These are phyloP conservation scores for Dendrolimus punctatus DNA, from an alignment of 1,140 invertebrate genomes.

Conservation along the genomic window DNA sequence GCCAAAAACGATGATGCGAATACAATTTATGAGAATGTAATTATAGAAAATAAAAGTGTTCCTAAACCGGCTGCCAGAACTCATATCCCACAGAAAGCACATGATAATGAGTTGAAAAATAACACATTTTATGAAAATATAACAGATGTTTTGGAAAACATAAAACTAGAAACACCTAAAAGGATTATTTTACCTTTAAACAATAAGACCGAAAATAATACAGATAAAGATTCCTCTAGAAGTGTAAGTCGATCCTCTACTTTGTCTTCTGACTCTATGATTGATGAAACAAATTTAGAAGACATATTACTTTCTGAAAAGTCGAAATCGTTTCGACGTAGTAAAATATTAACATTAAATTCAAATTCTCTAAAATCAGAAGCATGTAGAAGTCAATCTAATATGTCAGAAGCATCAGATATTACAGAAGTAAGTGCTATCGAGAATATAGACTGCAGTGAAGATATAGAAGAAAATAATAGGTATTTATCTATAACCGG, in stretches of 20 bases:
- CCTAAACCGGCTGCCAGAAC: conserved; percentile 52
- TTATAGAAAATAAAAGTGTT: conserved; percentile 25
- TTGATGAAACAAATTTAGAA: conserved; percentile 61
- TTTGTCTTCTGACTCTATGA: conserved; percentile 57
- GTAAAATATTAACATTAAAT: conserved; percentile 18
- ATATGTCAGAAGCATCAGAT: conserved; percentile 45
- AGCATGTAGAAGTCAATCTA: conserved; percentile 35
- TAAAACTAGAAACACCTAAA: conserved; percentile 38
- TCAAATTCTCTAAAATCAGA: conserved; percentile 28
- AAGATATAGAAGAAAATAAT: conserved; percentile 34
- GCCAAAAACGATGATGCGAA: conserved; percentile 20
- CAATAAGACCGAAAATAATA: conserved; percentile 10
- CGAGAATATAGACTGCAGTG: conserved; percentile 62
- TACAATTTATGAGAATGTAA: conserved; percentile 55
- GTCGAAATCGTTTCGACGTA: conserved; percentile 53
- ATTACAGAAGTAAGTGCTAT: conserved; percentile 53
- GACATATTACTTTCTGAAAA: conserved; percentile 61
- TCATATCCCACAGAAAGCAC: conserved; percentile 36
- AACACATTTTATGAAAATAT: conserved; percentile 50
- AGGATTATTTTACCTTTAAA: conserved; percentile 22
- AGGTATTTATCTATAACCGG: conserved; percentile 56
- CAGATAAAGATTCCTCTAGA: conserved; percentile 20
- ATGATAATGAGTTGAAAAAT: conserved; percentile 24
- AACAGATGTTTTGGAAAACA: conserved; percentile 27
- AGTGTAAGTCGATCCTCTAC: conserved; percentile 47